Conservation (phyloP, 1,140 invertebrate genomes). For the Hyphantria cunea region DNA sequence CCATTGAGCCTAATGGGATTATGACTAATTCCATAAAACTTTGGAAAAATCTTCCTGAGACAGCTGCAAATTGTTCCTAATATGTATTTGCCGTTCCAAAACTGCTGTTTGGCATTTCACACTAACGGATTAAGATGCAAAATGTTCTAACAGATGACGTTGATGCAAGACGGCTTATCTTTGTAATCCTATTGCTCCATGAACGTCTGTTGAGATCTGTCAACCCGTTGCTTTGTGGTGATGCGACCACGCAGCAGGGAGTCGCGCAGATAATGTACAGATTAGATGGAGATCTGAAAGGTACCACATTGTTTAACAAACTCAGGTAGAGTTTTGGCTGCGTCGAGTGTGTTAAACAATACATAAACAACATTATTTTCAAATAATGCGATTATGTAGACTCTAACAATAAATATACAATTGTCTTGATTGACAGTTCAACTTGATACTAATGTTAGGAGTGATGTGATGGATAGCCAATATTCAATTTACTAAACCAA, state of each 20-base stretch:
- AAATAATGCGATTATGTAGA: slow-evolving; percentile 67
- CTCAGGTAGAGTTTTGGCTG: slow-evolving; percentile 57
- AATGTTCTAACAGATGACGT: slow-evolving; percentile 43
- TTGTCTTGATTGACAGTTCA: slow-evolving; percentile 46
- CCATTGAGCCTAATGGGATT: slow-evolving; percentile 54
- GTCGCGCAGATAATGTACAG: slow-evolving; percentile 69
- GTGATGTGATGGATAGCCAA: slow-evolving; percentile 15
- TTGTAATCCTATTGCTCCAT: slow-evolving; percentile 69
- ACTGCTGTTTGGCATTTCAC: slow-evolving; percentile 32
- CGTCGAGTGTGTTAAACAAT: slow-evolving; percentile 68
- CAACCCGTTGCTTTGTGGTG: slow-evolving; percentile 79
- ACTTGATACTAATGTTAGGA: slow-evolving; percentile 13
- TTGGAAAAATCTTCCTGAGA: slow-evolving; percentile 35
- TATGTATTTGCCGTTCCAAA: slow-evolving; percentile 27
- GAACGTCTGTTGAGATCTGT: slow-evolving; percentile 71
- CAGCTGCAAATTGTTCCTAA: slow-evolving; percentile 54
- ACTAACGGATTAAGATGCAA: slow-evolving; percentile 42
- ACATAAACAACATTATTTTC: slow-evolving; percentile 72
- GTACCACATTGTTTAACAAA: slow-evolving; percentile 71
- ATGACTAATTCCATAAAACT: slow-evolving; percentile 64
- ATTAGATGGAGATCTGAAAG: slow-evolving; percentile 75
- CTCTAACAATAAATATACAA: slow-evolving; percentile 45
- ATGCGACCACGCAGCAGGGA: slow-evolving; percentile 66
- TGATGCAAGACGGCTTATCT: slow-evolving; percentile 55
- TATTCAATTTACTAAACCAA: slow-evolving; percentile 11